Conservation (phyloP, 2,113 vertebrate species). For the Catagonus wagneri region DNA sequence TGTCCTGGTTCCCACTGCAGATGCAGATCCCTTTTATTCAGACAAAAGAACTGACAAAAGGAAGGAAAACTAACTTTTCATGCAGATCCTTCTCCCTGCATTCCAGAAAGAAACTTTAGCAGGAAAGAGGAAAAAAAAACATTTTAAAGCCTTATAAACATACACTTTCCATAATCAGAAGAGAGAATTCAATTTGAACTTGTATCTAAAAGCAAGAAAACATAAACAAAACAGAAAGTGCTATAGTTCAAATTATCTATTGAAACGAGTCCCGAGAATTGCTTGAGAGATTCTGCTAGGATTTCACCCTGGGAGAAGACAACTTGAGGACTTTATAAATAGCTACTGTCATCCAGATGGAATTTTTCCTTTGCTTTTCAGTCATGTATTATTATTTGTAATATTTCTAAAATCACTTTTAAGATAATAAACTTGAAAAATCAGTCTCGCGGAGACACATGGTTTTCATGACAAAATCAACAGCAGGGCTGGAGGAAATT, state of each 20-base stretch:
- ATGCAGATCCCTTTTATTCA: neutral
- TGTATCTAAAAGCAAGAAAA: slow-evolving; percentile 3
- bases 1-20: neutral
- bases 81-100: neutral
- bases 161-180: neutral
- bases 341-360: slow-evolving; percentile 75
- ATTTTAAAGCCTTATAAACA: neutral
- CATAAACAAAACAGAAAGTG: slow-evolving; percentile 55
- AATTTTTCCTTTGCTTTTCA: slow-evolving; percentile 81
- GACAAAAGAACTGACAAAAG: neutral
- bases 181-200: neutral
- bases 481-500: slow-evolving; percentile 68
- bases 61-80: neutral
- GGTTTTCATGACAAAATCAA: slow-evolving; percentile 74
- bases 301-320: slow-evolving; percentile 64
- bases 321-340: slow-evolving; percentile 73
- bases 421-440: slow-evolving; percentile 73
- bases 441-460: slow-evolving; percentile 65
- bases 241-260: slow-evolving; percentile 16
- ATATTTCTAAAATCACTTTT: slow-evolving; percentile 80
- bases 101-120: neutral
- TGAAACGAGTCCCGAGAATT: slow-evolving; percentile 72
- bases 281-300: slow-evolving; percentile 63
- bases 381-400: slow-evolving; percentile 80
- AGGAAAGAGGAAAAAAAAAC: neutral